Evolutionary conservation across 2,888 invertebrate species (phyloP).

Genomic region (Dynastes tityus): DNA sequence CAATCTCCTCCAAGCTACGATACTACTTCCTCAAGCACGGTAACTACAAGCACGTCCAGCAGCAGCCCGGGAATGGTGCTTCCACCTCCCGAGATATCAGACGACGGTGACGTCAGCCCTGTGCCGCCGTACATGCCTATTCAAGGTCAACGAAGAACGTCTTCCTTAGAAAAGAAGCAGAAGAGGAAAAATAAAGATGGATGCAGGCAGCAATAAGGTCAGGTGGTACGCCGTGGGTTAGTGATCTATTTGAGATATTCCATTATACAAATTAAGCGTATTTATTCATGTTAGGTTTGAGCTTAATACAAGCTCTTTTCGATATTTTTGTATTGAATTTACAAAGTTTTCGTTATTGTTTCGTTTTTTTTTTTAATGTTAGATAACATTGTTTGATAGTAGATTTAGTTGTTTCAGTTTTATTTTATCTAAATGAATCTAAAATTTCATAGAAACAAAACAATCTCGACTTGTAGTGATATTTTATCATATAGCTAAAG

Average conservation of each 20-base stretch:
- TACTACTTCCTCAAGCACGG: slow-evolving; percentile 66
- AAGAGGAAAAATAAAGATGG: slow-evolving; percentile 67
- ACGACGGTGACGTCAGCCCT: slow-evolving; percentile 72
- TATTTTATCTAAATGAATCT: too few species aligned
- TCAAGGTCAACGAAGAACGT: slow-evolving; percentile 80
- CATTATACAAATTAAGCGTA: too few species aligned
- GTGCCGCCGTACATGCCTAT: slow-evolving; percentile 85
- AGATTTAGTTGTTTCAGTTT: too few species aligned
- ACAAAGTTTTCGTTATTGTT: too few species aligned
- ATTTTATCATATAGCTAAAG: too few species aligned
- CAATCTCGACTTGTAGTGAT: too few species aligned
- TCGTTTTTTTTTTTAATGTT: too few species aligned
- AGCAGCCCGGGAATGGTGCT: slow-evolving; percentile 65
- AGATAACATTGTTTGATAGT: too few species aligned
- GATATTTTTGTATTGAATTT: too few species aligned
- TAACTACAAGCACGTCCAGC: slow-evolving; percentile 65
- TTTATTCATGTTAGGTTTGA: too few species aligned
- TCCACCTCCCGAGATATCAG: slow-evolving; percentile 62
- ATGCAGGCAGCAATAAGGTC: slow-evolving; percentile 66
- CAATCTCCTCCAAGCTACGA: slow-evolving; percentile 65
- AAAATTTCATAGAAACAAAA: too few species aligned
- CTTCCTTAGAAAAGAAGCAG: slow-evolving; percentile 72
- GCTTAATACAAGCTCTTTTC: too few species aligned
- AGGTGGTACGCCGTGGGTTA: background rate
- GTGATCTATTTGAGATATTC: slow-evolving; percentile 22